Evolutionary conservation across 2,797 vertebrate species (phyloP), one percentile per base, ranked within the genome.

Genomic region (Hylomyscus alleni): DNA sequence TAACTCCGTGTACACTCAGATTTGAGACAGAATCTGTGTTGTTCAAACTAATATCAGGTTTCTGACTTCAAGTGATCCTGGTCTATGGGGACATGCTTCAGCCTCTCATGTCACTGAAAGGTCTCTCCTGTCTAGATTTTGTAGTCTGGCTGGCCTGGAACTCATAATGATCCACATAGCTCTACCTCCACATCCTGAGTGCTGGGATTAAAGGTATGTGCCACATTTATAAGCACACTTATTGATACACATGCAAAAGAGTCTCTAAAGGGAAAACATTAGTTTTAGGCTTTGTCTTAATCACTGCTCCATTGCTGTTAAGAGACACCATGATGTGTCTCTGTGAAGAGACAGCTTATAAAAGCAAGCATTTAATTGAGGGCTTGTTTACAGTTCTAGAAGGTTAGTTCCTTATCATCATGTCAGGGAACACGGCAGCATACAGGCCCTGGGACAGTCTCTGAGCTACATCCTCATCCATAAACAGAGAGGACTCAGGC

Each of bases 171-270:
- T 44, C 40, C 40, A 34, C 40, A 3, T 20, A 40, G 29, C 58
- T 62, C 58, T 84, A 24, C 37, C 26, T 62, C 40, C 6, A 44
- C 22, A 44, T 75, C 15, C 58, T 65, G 58, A 29, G 9, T 34
- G 40, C 58, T 65, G 40, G 5, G 26, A 44, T 83, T 83, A 83
- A 62, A 67, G 56, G 15, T 65, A 19, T 65, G 40, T 17, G 17
- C 26, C 56, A 47, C 58, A 47, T 86, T 93, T n/a, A n/a, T 60
- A 40, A 87, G 47, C 47, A 94, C 19, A 89, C 60, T 50, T 96
- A 10, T 34, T 86, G 22, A 7, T 89, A 77, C 2, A 73, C 34
- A 58, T 29, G 24, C 95, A 12, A 47, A 94, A 40, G 77, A 89
- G 24, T 87, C 8, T 96, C 58, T 88, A 24, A 14, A 44, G 82